Base-by-base conservation (phyloP, 2,797 vertebrate species). In the Anableps anableps region DNA sequence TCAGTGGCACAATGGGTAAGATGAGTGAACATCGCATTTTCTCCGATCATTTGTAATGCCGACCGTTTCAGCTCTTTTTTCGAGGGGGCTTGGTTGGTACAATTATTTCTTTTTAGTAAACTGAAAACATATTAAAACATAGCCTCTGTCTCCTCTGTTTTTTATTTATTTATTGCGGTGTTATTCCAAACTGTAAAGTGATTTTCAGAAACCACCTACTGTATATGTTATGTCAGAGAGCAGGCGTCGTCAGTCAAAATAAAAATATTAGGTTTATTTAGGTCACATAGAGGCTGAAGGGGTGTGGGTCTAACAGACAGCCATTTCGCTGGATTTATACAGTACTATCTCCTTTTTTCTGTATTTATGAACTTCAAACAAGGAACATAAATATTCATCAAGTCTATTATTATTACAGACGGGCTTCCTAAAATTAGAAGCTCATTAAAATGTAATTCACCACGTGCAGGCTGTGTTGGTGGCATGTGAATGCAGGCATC, bases 361-460 rank as follows among this genome's bases (percentile, higher is more conserved):
- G 62, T 88, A 86, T 86, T 73, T 86, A 85, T 93, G 84, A 93
- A 93, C 89, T 94, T 94, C 85, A 93, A 93, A 93, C 85, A 89
- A 86, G 85, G 75, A 60, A 5, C 94, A 95, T 95, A 91, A 91
- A 95, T 96, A 95, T 95, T 94, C 93, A 95, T 95, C 81, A 77
- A 75, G 87, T 92, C 94, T 95, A 94, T 95, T 95, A 93, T 93
- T 92, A 94, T 94, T 94, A 83, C 91, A 82, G 88, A 90, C 82
- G 86, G 80, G 48, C 86, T 75, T 77, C 88, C 95, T 96, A 96
- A 96, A 95, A 95, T 95, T 96, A 96, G 95, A 95, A 93, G 79
- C 91, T 95, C 90, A 94, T 95, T 95, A 96, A 95, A 93, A 95
- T 94, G 91, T 94, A 91, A 96, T 95, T 94, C 88, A 82, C 92